Evolutionary conservation across 2,797 vertebrate species (phyloP), one percentile per base, ranked within the genome.

Genomic region (Gambelia wislizenii): DNA sequence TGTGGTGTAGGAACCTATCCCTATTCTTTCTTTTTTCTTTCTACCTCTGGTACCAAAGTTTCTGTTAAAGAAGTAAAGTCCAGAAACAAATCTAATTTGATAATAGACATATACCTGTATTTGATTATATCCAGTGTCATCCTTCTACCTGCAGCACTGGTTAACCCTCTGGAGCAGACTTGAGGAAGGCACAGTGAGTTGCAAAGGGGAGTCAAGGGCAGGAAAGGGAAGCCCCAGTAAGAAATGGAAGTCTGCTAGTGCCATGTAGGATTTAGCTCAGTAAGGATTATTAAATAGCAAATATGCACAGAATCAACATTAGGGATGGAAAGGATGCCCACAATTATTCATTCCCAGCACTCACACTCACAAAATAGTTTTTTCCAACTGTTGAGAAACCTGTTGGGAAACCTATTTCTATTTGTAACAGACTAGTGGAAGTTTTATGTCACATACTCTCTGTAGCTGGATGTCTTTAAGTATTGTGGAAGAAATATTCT

Each of bases 331-430:
- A 67, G 30, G 33, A 67, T 67, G 27, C 9, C 33, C 64, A 67
- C 33, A 67, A 30, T 7, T 67, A 33, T 33, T 33, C 30, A 67
- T 67, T 33, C 64, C 0, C 30, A 13, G 10, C 30, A 67, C 10
- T 2, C 9, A 33, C 27, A 30, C 64, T 30, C n/a, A n/a, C n/a
- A 3, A 67, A 9, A 67, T 10, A 30, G 27, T 3, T 30, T 67
- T 61, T 67, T 59, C 9, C 27, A 67, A 67, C 27, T 67, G 30
- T 30, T 30, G 27, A 3, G 64, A 67, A 67, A 30, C 8, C 64
- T 30, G 27, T 2, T 30, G 92, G 89, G 74, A 91, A 92, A 88
- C 91, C 87, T 85, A 90, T 91, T n/a, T n/a, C n/a, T n/a, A n/a
- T n/a, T n/a, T n/a, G 12, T 49, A 49, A 30, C 2, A 33, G 27